Percentiles rank a stretch among this genome's conserved stretches.
Conservation (phyloP, 1,140 invertebrate genomes). For the Phymorhynchus buccinoides region DNA sequence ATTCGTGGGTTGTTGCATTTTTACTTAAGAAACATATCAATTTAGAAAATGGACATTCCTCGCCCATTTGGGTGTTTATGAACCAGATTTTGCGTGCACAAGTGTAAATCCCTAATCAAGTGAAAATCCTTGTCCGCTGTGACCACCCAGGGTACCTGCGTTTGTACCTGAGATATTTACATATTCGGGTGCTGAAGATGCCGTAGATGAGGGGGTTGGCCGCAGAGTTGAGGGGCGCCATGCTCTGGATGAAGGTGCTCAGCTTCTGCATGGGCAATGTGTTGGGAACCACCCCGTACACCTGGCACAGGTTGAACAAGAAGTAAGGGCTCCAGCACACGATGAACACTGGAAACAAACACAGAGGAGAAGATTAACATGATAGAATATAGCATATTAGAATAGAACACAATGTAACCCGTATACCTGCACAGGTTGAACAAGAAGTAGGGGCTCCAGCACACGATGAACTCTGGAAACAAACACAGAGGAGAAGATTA, state of each 20-base stretch:
- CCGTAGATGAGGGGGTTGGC: constrained; percentile 97
- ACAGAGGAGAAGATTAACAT: constrained; percentile 1
- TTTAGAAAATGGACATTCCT: too few relatives aligned
- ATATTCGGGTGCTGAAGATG: constrained; percentile 89
- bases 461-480: constrained; percentile 88
- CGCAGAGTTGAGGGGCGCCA: constrained; percentile 93
- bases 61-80: too few relatives aligned
- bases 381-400: not conserved
- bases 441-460: constrained; percentile 96
- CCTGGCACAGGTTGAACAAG: constrained; percentile 92
- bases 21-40: too few relatives aligned
- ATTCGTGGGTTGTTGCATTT: too few relatives aligned
- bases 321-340: constrained; percentile 97
- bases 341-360: constrained; percentile 84
- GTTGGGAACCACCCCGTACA: constrained; percentile 76
- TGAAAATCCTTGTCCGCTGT: too few relatives aligned
- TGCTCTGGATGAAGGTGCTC: constrained; percentile 91
- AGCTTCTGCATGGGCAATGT: constrained; percentile 76
- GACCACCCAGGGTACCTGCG: too few relatives aligned
- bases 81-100: too few relatives aligned
- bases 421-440: constrained; percentile 94
- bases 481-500: constrained; percentile 26
- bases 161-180: constrained; percentile 89
- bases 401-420: constrained; percentile 68
- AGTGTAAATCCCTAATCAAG: too few relatives aligned